Base-by-base conservation (phyloP, 92 coral and sea anemone species). In the Galaxea fascicularis region DNA sequence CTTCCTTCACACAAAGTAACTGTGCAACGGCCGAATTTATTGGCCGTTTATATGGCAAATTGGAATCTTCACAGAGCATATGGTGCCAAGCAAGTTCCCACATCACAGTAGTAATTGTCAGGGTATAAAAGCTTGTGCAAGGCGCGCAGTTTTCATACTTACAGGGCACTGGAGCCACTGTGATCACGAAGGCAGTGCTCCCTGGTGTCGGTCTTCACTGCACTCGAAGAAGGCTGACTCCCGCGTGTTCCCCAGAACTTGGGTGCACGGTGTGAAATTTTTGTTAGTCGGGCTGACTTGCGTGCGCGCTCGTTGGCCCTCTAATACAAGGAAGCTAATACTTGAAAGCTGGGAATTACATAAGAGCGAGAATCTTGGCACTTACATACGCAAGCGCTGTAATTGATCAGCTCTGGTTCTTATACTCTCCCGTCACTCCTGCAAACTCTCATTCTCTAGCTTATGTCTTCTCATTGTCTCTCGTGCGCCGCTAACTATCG, bases 111-210 rank as follows among this genome's bases (percentile, higher is more conserved):
- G 77, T 17, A 53, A 41, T 47, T 18, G 31, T 14, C 84, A 39
- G 75, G 52, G 67, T 54, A 75, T 75, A 75, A 18, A 56, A 57
- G 22, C 28, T 15, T 76, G 87, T 85, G 86, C 11, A 51, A 4
- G 18, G 82, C 53, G 73, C 74, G 25, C 41, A 4, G 46, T 28
- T 20, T 75, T 45, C 94, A 93, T 93, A 93, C 97, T 93, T 91
- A 93, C 97, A 93, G 91, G 86, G 94, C 91, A 89, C 93, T 84
- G 94, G 95, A 89, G 86, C 69, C 31, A 89, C 93, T 89, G 98
- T 94, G 98, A 94, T 94, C 98, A 94, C 0, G 90, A 89, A 94
- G 98, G 98, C 98, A 84, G 95, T 89, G 76, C 83, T 91, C 93
- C 89, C 98, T 67, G 95, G 64, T 74, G 62, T 78, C 84, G 65